These are phyloP conservation scores for Unio pictorum DNA, from an alignment of 2,888 invertebrate genomes.

Conservation along the genomic window DNA sequence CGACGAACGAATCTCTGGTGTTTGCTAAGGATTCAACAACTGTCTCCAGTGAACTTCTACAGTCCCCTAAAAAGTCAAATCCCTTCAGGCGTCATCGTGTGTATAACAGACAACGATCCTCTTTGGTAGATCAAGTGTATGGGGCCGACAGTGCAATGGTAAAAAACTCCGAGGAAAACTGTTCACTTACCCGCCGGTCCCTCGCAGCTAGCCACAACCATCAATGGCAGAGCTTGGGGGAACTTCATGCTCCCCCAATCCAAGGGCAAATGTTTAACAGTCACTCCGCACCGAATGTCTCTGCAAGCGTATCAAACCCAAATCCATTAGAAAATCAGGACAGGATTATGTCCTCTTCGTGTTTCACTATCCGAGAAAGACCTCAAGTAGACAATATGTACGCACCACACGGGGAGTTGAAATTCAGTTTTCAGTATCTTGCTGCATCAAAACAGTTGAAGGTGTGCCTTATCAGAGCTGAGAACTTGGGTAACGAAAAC, in stretches of 20 bases:
- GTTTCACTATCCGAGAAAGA: constrained; percentile 5
- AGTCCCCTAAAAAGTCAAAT: constrained; percentile 17
- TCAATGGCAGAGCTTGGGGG: constrained; percentile 25
- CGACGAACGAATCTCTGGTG: constrained; percentile 2
- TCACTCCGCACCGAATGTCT: constrained; percentile 50
- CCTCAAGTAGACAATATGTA: constrained; percentile 12
- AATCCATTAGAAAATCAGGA: constrained; percentile 5
- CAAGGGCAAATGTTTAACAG: constrained; percentile 35
- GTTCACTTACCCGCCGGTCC: constrained; percentile 13
- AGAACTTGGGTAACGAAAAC: constrained; percentile 66
- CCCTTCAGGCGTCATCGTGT: constrained; percentile 39
- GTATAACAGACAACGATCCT: constrained; percentile 57
- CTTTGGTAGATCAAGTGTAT: constrained; percentile 27
- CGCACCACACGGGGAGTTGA: constrained; percentile 61
- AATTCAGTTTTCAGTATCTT: constrained; percentile 71
- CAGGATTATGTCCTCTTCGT: constrained; percentile 19
- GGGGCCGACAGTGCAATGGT: constrained; percentile 8
- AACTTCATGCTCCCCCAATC: constrained; percentile 22
- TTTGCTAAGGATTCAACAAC: constrained; percentile 11
- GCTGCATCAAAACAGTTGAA: constrained; percentile 70
- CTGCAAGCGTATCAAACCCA: constrained; percentile 14
- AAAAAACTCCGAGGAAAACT: constrained; percentile 15
- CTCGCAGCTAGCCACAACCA: constrained; percentile 15
- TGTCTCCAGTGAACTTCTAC: constrained; percentile 23
- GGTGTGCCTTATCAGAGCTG: constrained; percentile 65